Evolutionary conservation across 2,797 vertebrate species (phyloP), one percentile per base, ranked within the genome.

Genomic region (Columba guinea): DNA sequence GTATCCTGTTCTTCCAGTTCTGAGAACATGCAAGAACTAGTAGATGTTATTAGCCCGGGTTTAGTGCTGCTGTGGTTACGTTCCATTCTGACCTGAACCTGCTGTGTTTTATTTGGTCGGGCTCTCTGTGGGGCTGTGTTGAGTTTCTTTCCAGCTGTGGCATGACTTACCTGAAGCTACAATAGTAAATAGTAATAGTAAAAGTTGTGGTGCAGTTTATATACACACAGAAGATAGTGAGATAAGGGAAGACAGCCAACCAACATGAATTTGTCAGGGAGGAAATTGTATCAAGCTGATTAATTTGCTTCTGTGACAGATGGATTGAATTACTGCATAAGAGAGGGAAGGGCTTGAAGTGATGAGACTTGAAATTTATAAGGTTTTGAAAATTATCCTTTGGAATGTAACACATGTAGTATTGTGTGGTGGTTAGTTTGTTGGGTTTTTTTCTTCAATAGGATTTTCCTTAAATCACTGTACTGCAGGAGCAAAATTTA

Each of bases 1-100:
- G 11, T 58, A 84, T 86, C 92, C 86, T 94, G 86, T 93, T 95
- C 86, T 94, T 96, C 84, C 77, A 51, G 92, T 95, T 96, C 77
- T 0, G 2, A 95, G 88, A 46, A 90, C 58, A 2, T 81, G 58
- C 74, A 95, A 65, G 88, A 93, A 77, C 93, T 90, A 86, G 76
- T 80, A 90, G 65, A 86, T 34, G 49, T 71, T 46, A 90, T 56
- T 63, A 84, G 39, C 44, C 77, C 62, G 22, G 15, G 26, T 83
- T 93, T 77, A 46, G 30, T 0, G 2, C 48, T 87, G 63, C 62
- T 82, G 27, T 79, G 17, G 9, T 83, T 84, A 4, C 67, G 9
- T 21, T 63, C 49, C 35, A 64, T 67, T 71, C 49, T 49, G 53
- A 80, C 13, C 34, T 2, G 1, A 77, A 35, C 59, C 48, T 91